Percentiles rank a stretch among this genome's conserved stretches.
Conservation (phyloP, 2,113 vertebrate species). For the Circaetus cinerascens region DNA sequence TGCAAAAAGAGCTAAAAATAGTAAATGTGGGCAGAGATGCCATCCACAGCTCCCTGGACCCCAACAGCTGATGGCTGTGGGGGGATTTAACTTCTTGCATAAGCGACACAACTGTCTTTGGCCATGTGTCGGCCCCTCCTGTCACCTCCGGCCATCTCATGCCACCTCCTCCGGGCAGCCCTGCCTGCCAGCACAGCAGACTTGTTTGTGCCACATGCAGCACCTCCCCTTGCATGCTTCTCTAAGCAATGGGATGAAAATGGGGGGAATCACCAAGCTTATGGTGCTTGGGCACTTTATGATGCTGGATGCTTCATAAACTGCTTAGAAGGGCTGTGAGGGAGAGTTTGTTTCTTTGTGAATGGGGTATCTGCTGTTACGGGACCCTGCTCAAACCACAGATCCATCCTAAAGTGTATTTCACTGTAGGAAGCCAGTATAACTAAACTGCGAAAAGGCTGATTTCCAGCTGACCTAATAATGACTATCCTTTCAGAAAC, state of each 20-base stretch:
- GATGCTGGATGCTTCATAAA: background rate
- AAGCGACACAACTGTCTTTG: background rate
- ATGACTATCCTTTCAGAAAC: background rate
- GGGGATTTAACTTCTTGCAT: background rate
- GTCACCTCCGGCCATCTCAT: background rate
- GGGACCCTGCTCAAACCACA: background rate
- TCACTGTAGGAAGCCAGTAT: background rate
- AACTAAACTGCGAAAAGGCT: background rate
- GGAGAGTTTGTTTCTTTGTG: background rate
- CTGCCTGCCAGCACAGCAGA: background rate
- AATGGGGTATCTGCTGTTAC: background rate
- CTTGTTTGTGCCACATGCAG: background rate
- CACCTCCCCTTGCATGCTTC: background rate
- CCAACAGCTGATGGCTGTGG: accelerated
- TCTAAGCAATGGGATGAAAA: background rate
- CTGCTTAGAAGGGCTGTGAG: background rate
- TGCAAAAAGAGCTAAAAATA: background rate
- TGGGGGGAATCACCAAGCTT: background rate
- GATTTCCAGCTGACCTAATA: background rate
- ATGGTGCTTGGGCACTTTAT: background rate
- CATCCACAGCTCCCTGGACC: background rate
- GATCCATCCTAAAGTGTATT: background rate
- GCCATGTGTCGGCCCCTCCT: background rate
- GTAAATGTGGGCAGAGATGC: background rate
- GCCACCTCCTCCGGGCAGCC: background rate